Percentiles rank a stretch among this genome's conserved stretches.
phyloP scores from a whole-genome alignment of 2,888 invertebrate species.

The Drosophila aldrichi region DNA sequence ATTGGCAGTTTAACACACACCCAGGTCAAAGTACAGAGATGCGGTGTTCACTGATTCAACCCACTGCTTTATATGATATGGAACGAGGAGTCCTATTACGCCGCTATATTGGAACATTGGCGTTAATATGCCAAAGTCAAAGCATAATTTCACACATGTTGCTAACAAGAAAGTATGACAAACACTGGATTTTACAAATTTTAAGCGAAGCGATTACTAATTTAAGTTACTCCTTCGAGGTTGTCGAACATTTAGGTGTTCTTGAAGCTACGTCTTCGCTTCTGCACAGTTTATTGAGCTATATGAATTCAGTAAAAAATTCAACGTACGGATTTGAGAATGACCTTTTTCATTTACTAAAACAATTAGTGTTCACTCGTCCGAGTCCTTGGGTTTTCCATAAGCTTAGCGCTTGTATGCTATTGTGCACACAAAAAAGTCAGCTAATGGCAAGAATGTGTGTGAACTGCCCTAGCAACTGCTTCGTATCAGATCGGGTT shows the following conservation, averaged over 20 bases:
- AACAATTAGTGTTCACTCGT: conserved; percentile 79
- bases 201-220: conserved; percentile 74
- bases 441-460: conserved; percentile 63
- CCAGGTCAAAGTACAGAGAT: no score
- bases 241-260: conserved; percentile 80
- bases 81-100: conserved; percentile 79
- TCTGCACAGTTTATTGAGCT: conserved; percentile 60
- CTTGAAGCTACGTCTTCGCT: conserved; percentile 75
- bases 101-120: conserved; percentile 78
- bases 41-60: conserved; percentile 62
- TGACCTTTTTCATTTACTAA: conserved; percentile 75
- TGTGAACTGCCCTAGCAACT: conserved; percentile 62
- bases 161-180: conserved; percentile 66
- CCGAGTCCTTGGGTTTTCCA: conserved; percentile 81
- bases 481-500: conserved; percentile 75
- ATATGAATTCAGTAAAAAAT: conserved; percentile 14
- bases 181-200: conserved; percentile 76
- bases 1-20: conserved; percentile 67
- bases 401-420: conserved; percentile 70
- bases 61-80: conserved; percentile 56
- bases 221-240: conserved; percentile 79
- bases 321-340: conserved; percentile 12
- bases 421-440: conserved; percentile 52
- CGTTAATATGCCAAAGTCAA: conserved; percentile 69
- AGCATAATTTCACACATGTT: conserved; percentile 55